Evolutionary conservation across 2,797 vertebrate genomes (phyloP).

Genomic region (Australoheros facetus): DNA sequence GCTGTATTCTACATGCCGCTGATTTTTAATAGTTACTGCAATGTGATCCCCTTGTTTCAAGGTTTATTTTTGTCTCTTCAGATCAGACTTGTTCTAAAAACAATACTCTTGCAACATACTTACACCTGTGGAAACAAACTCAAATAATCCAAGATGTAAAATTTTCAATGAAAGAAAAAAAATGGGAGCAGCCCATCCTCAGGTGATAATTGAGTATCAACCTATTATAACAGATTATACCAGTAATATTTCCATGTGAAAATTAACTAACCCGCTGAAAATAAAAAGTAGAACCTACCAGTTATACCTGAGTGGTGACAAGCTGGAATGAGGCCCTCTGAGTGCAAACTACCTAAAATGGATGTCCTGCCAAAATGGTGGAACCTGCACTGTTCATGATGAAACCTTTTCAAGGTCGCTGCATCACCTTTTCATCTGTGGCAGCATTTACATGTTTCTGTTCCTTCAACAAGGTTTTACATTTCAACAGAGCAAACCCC

Average conservation of each 20-base stretch:
- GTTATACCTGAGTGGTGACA: neutral
- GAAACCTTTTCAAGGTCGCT: neutral
- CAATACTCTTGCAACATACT: too few relatives aligned
- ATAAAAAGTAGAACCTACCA: neutral
- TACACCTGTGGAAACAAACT: neutral
- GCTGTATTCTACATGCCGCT: accelerated
- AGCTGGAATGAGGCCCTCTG: neutral
- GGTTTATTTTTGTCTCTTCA: neutral
- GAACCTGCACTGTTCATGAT: neutral
- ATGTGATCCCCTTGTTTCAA: neutral
- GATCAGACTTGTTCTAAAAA: neutral
- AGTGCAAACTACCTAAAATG: neutral
- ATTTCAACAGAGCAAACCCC: neutral
- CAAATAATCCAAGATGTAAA: neutral
- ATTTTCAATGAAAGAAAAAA: neutral
- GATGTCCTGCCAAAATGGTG: constrained; percentile 1
- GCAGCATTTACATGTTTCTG: neutral
- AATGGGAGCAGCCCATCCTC: too few relatives aligned
- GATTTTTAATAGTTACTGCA: neutral
- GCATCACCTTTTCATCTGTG: neutral
- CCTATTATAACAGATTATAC: neutral
- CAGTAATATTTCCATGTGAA: neutral
- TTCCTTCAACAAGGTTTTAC: neutral
- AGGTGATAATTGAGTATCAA: neutral
- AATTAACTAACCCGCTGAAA: neutral